Percentiles rank a stretch among this genome's conserved stretches.
Conservation (phyloP, 2,113 vertebrate species). For the Taxidea taxus region DNA sequence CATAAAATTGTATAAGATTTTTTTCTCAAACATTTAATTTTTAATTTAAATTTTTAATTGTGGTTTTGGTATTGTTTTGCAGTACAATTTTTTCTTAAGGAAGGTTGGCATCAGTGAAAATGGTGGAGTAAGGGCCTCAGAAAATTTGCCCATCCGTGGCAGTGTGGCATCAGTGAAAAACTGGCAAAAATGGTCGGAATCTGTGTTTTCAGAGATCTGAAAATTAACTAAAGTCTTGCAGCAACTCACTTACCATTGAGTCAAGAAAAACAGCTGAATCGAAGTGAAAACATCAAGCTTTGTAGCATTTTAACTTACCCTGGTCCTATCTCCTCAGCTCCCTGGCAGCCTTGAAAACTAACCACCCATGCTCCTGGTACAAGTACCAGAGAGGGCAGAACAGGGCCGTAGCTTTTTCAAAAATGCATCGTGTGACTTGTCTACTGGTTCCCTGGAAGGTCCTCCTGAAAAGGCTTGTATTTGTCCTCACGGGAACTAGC, state of each 20-base stretch:
- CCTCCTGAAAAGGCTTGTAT: not conserved
- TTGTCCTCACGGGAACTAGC: not conserved
- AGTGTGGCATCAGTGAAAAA: not conserved
- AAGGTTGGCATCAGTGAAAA: not conserved
- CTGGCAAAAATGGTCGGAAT: not conserved
- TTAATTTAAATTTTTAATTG: not conserved
- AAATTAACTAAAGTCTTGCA: not conserved
- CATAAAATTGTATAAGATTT: not conserved
- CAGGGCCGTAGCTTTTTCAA: not conserved
- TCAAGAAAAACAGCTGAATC: not conserved
- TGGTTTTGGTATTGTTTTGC: not conserved
- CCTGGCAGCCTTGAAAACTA: not conserved
- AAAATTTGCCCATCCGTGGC: not conserved
- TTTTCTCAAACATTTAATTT: not conserved
- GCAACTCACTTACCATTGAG: not conserved
- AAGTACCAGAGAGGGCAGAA: not conserved
- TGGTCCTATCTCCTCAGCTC: not conserved
- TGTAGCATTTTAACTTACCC: not conserved
- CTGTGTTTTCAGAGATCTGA: not conserved
- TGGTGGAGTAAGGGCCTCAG: not conserved
- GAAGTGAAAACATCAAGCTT: not conserved
- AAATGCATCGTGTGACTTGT: not conserved
- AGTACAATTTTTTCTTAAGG: not conserved
- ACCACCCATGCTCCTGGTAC: not conserved
- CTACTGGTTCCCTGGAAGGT: not conserved